A percentile compares a stretch with the other conserved stretches of the same genome.
Conservation (phyloP, 2,113 vertebrate species). For the Promerops cafer region DNA sequence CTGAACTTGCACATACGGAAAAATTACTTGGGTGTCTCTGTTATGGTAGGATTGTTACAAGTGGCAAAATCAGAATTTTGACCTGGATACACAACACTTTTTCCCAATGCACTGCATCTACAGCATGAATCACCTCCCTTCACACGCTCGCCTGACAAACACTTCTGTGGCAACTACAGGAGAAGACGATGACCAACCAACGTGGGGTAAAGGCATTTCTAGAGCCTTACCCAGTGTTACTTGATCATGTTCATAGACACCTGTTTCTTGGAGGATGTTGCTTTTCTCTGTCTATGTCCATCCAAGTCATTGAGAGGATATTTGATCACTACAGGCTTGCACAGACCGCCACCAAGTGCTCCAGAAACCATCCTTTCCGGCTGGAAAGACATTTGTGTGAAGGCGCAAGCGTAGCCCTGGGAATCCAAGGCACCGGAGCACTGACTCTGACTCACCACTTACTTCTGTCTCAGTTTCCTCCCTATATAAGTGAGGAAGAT, state of each 20-base stretch:
- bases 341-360: not conserved
- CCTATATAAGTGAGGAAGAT: not conserved
- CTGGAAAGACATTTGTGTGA: not conserved
- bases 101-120: not conserved
- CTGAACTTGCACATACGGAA: not conserved
- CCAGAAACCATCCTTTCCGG: not conserved
- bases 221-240: not conserved
- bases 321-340: not conserved
- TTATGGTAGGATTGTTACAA: not conserved
- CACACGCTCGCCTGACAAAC: fast-evolving
- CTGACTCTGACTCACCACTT: not conserved
- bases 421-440: not conserved
- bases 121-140: not conserved
- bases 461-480: not conserved
- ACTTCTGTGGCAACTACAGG: not conserved
- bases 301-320: not conserved
- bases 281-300: not conserved
- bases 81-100: not conserved
- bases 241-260: not conserved
- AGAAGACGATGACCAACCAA: not conserved
- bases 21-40: not conserved
- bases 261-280: not conserved
- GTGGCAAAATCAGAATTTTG: not conserved
- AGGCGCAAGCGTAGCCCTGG: fast-evolving
- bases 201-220: not conserved